Evolutionary conservation across 2,888 invertebrate genomes (phyloP).

Genomic region (Galeopsomyia nigrocyanea): DNA sequence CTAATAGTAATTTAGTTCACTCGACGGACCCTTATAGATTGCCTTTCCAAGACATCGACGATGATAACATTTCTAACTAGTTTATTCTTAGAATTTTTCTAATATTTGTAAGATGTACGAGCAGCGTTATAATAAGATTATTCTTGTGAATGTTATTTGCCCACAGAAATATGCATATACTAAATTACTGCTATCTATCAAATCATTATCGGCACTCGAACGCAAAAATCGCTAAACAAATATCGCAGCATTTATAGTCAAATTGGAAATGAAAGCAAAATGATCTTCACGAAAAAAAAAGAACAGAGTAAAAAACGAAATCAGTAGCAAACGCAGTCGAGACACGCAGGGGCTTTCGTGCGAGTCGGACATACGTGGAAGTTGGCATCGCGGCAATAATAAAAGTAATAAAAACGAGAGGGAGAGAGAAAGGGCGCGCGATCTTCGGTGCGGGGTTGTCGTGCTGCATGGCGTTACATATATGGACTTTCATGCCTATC

Average conservation of each 20-base stretch:
- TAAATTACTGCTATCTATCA: too few species aligned
- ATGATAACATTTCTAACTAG: too few species aligned
- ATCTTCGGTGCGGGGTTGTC: conserved; percentile 5
- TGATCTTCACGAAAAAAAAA: not conserved
- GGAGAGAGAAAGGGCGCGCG: conserved; percentile 15
- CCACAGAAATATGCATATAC: too few species aligned
- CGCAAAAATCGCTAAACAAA: not conserved
- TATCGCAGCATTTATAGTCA: not conserved
- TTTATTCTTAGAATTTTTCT: too few species aligned
- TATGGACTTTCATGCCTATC: conserved; percentile 44
- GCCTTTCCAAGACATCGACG: too few species aligned
- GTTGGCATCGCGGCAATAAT: conserved; percentile 51
- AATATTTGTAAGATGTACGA: too few species aligned
- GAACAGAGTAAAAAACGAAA: not conserved
- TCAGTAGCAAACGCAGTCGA: conserved; percentile 21
- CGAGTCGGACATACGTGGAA: conserved; percentile 50
- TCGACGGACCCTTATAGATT: too few species aligned
- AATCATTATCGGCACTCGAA: too few species aligned
- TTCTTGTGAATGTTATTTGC: too few species aligned
- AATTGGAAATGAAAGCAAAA: not conserved
- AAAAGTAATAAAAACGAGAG: conserved; percentile 53
- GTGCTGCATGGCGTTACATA: conserved; percentile 33
- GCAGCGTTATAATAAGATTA: too few species aligned
- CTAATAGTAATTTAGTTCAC: too few species aligned
- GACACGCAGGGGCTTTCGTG: conserved; percentile 53